Conservation (phyloP, 1,140 invertebrate species). For the Branchinecta lindahli region DNA sequence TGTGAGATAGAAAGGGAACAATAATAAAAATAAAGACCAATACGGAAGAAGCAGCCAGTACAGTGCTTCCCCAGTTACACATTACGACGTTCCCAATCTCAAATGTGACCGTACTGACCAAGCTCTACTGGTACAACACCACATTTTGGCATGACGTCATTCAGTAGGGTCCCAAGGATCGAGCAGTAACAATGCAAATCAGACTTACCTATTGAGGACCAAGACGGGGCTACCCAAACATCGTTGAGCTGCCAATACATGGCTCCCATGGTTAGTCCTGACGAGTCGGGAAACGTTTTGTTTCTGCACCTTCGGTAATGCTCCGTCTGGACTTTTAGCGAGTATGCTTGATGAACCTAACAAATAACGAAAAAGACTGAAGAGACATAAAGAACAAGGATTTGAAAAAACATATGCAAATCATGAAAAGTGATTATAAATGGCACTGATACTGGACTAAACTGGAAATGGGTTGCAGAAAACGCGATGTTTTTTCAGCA, state of each 20-base stretch:
- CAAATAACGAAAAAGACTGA: slow-evolving; percentile 26
- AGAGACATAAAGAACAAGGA: slow-evolving; percentile 20
- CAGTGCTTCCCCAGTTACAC: not conserved
- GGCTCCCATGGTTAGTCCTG: slow-evolving; percentile 80
- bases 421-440: not conserved
- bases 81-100: too few relatives aligned
- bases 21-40: too few relatives aligned
- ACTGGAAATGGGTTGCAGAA: too few relatives aligned
- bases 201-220: slow-evolving; percentile 67
- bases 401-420: slow-evolving; percentile 13
- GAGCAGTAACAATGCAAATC: not conserved
- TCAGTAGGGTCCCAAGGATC: not conserved
- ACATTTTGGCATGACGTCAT: slow-evolving; percentile 1
- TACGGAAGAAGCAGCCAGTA: not conserved
- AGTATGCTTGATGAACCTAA: slow-evolving; percentile 60
- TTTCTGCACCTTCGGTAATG: slow-evolving; percentile 56
- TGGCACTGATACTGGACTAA: too few relatives aligned
- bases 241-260: slow-evolving; percentile 99
- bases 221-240: slow-evolving; percentile 92
- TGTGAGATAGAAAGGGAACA: too few relatives aligned
- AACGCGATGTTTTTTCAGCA: too few relatives aligned
- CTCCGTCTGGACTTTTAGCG: slow-evolving; percentile 49
- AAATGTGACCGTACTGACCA: not conserved
- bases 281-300: slow-evolving; percentile 39
- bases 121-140: too few relatives aligned